Evolutionary conservation across 2,888 invertebrate genomes (phyloP), one percentile per base, ranked within the genome.

Genomic region (Galerucella calmariensis): DNA sequence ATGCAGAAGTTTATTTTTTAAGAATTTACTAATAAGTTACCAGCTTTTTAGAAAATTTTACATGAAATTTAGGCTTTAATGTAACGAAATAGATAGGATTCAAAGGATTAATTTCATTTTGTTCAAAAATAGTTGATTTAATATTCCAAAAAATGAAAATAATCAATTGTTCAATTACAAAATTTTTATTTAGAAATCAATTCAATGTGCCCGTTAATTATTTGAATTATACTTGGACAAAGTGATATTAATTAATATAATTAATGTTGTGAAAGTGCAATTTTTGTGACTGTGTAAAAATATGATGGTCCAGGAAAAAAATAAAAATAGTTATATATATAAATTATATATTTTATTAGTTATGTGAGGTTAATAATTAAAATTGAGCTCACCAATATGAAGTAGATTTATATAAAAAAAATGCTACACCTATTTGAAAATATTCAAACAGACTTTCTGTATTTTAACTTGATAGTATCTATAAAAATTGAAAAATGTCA

Each of bases 11-110:
- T 77, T 79, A 77, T 79, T 77, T 78, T 77, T 71, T 73, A 77
- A 74, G 74, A 66, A 72, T 65, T 79, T 76, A 73, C 67, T 73
- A 77, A 81, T 80, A 79, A 81, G 82, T 83, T 83, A 83, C 82
- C 81, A 82, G 79, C 79, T 79, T 81, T 81, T 82, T 81, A 82
- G 81, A 81, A 67, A 79, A 82, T 79, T 82, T 82, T 81, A 81
- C 81, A 81, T 78, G 63, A 72, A 69, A 78, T 70, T 69, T 78
- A 76, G 79, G 79, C 77, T 75, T 73, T 75, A 77, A 77, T 67
- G 68, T 74, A 59, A 74, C 73, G 65, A 68, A 75, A 24, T 75
- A 77, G 67, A 58, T 74, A 67, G 20, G 67, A n/a, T 2, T 53
- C 16, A 53, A 16, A 51, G n/a, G 51, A 71, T 41, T 41, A 41